These are phyloP conservation scores for Drepana falcataria DNA, from an alignment of 2,888 invertebrate species.

Conservation along the genomic window DNA sequence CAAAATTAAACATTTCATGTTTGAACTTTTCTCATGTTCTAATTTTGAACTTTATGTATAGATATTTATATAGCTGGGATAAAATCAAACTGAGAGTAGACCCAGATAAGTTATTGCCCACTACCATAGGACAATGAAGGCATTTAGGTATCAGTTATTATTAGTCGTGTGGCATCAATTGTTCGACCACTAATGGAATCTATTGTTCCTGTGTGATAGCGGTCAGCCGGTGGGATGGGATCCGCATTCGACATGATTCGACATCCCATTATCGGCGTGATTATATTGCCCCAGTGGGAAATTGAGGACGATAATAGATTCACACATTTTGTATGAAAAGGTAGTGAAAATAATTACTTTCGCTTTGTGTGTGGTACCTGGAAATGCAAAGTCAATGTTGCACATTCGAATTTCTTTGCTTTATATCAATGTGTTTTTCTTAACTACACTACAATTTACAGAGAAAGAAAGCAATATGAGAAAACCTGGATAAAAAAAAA, in stretches of 20 bases:
- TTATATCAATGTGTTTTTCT: no score
- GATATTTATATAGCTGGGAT: no score
- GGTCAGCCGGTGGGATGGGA: slow-evolving; percentile 17
- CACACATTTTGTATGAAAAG: not conserved
- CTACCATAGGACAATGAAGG: not conserved
- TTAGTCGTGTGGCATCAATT: slow-evolving; percentile 24
- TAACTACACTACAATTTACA: no score
- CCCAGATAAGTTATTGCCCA: no score
- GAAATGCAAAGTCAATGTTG: no score
- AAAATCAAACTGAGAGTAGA: not conserved
- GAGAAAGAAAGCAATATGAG: no score
- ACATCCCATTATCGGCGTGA: slow-evolving; percentile 31
- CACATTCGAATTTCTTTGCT: no score
- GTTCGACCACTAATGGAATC: slow-evolving; percentile 42
- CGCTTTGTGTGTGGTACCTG: no score
- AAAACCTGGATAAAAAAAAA: no score
- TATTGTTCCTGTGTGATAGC: slow-evolving; percentile 37
- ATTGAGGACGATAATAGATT: not conserved
- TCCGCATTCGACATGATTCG: slow-evolving; percentile 26
- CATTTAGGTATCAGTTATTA: slow-evolving; percentile 19
- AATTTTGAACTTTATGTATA: no score
- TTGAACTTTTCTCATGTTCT: no score
- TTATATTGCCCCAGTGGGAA: slow-evolving; percentile 16
- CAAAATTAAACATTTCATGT: no score
- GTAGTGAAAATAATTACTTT: not conserved